These are phyloP conservation scores for Albula glossodonta DNA, from an alignment of 2,113 vertebrate species.

Conservation along the genomic window DNA sequence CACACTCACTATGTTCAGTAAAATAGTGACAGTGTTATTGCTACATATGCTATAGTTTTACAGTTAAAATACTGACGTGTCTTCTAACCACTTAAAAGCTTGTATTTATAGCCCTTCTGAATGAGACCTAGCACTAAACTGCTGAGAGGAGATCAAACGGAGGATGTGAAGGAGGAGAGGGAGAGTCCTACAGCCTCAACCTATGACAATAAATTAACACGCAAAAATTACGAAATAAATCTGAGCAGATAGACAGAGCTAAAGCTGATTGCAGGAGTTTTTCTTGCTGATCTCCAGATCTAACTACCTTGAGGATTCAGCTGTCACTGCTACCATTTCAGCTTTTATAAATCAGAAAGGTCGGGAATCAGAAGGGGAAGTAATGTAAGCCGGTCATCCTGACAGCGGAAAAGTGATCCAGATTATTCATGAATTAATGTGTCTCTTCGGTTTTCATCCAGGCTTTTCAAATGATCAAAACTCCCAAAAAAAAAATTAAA, in stretches of 20 bases:
- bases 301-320: too few relatives aligned
- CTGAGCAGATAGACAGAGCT: neutral
- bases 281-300: neutral
- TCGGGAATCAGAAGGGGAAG: too few relatives aligned
- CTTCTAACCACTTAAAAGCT: conserved; percentile 13
- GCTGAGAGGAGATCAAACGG: too few relatives aligned
- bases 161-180: neutral
- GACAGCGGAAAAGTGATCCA: too few relatives aligned
- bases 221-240: neutral
- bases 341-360: too few relatives aligned
- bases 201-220: neutral
- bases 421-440: too few relatives aligned
- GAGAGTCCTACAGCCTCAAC: neutral
- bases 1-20: neutral
- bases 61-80: conserved; percentile 3
- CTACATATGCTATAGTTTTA: conserved; percentile 7
- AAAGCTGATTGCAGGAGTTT: neutral
- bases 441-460: too few relatives aligned
- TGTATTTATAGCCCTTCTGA: conserved; percentile 33
- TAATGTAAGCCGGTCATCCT: too few relatives aligned
- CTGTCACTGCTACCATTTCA: too few relatives aligned
- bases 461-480: too few relatives aligned
- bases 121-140: neutral
- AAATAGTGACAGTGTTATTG: conserved; percentile 25
- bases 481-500: too few relatives aligned